phyloP scores from a whole-genome alignment of 2,888 invertebrate species.

The Phyllotreta cruciferae region DNA sequence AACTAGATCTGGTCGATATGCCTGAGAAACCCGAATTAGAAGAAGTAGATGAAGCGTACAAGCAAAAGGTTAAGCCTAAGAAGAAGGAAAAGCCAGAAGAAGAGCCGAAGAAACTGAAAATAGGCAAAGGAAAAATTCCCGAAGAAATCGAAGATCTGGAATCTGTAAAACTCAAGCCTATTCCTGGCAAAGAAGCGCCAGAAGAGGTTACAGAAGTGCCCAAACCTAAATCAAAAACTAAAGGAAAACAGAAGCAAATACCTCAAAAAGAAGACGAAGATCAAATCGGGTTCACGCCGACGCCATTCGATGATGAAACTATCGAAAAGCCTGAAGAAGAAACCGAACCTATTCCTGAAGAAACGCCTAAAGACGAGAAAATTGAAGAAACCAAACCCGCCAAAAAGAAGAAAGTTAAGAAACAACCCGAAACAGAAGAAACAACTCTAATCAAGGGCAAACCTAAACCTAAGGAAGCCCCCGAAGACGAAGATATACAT shows the following conservation, averaged over 20 bases:
- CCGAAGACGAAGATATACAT: conserved; percentile 56
- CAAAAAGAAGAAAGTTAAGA: conserved; percentile 15
- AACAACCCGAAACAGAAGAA: conserved; percentile 45
- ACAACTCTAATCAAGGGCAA: conserved; percentile 46
- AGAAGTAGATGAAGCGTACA: conserved; percentile 57
- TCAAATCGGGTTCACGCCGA: conserved; percentile 54
- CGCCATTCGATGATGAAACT: conserved; percentile 56
- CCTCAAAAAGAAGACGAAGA: conserved; percentile 41
- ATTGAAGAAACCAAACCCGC: background rate
- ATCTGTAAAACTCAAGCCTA: conserved; percentile 54
- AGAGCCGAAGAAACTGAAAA: conserved; percentile 62
- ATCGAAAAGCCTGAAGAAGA: conserved; percentile 54
- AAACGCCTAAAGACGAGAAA: background rate
- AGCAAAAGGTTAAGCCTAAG: conserved; percentile 50
- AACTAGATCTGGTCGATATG: conserved; percentile 59
- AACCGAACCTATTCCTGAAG: conserved; percentile 38
- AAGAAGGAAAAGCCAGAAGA: conserved; percentile 45
- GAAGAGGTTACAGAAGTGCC: conserved; percentile 40
- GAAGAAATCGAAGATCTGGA: conserved; percentile 55
- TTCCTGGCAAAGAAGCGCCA: conserved; percentile 47
- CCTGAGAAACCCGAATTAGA: conserved; percentile 55
- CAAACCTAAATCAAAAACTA: conserved; percentile 24
- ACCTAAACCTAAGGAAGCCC: conserved; percentile 51
- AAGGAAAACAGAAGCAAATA: conserved; percentile 45
- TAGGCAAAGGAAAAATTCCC: conserved; percentile 63